Base-by-base conservation (phyloP, 2,797 vertebrate species). In the Protonibea diacanthus region DNA sequence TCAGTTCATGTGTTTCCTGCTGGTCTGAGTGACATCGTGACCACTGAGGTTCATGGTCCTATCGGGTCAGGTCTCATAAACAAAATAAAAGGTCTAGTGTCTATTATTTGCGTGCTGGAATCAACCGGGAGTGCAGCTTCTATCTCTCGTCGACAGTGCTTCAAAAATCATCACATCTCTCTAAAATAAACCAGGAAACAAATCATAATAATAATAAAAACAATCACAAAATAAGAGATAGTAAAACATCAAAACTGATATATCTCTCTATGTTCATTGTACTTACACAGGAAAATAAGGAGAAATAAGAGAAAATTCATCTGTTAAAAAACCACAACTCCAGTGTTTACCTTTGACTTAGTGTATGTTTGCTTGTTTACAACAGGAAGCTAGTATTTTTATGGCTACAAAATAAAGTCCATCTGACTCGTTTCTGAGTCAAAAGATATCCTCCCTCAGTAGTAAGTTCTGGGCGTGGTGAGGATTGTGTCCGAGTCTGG, bases 331-430 rank as follows among this genome's bases (percentile, higher is more conserved):
- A 60, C 89, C 88, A 90, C 83, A 86, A 91, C 91, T 96, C 96
- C 96, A 96, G 96, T 96, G 96, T 96, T 95, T 87, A 94, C 83
- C 89, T 91, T 92, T 89, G 80, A 88, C 86, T 91, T 94, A 94
- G 93, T 95, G 94, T 94, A 53, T 49, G 76, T 84, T 61, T 87
- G 84, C 48, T 81, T 72, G 84, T 88, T 89, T 90, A 87, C 85
- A 92, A 93, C 85, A 93, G 92, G 80, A 94, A 88, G 67, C 79
- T 89, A 90, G 82, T 83, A 76, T 84, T 88, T 79, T 67, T 64
- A 74, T 67, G 83, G 82, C 87, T 88, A 88, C 88, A 90, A 80
- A 88, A 81, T 84, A 51, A 81, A 84, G 80, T 90, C 63, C 11
- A 38, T 69, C 25, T 15, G 57, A 85, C 76, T 89, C 77, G 10